Evolutionary conservation across 2,113 vertebrate species (phyloP), one percentile per base, ranked within the genome.

Genomic region (Atlantisia rogersi): DNA sequence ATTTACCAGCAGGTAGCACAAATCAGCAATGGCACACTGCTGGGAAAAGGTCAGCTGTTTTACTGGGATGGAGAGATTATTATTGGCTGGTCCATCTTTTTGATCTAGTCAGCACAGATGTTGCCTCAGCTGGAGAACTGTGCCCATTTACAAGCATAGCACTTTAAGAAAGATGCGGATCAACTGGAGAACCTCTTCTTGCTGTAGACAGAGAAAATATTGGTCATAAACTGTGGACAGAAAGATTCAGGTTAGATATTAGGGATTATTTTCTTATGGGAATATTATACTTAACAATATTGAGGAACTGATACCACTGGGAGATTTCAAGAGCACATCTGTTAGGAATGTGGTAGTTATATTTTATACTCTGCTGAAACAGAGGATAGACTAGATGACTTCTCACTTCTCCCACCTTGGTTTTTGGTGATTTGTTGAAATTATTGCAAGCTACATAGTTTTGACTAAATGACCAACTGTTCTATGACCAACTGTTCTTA

Each of bases 241-340:
- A 77, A 82, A 52, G 55, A 58, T 56, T 69, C 29, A 26, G 42
- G 17, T 64, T 76, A 73, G 63, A 39, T 68, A 52, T 68, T 82
- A 85, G 48, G 56, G 32, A 78, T 82, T 79, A 37, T 76, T 84
- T 91, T 76, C 52, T 86, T 81, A 75, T 28, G 59, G 26, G 85
- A 82, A 93, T 96, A 68, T 87, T 79, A 68, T 39, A 52, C 20
- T 59, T 74, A 62, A 58, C 17, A 50, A 26, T 65, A 44, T 37
- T 12, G 19, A 77, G 63, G 58, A 75, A 58, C 68, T 87, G 53
- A 82, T 87, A 53, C 87, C 70, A 76, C 53, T 73, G 70, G 42
- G 25, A 82, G 85, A 90, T 93, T 94, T 95, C 85, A 76, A 70
- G 58, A 93, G 84, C 84, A 91, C 63, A 96, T 96, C 93, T 97